Base-by-base conservation (phyloP, 2,113 vertebrate species). In the Balaenoptera acutorostrata region DNA sequence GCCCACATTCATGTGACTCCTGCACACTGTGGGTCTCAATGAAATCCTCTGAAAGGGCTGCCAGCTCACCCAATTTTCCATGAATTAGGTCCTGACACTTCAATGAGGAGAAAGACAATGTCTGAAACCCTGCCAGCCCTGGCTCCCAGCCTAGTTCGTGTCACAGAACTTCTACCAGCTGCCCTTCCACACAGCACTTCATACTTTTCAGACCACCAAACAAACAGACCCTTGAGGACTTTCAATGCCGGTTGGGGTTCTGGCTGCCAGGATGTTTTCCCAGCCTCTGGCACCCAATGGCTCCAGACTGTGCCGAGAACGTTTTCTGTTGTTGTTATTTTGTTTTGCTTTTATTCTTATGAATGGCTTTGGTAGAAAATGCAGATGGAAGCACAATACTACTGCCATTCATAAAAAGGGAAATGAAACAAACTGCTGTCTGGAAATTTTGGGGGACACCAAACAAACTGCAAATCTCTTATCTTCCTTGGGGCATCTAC, bases 21-120 rank as follows among this genome's bases (percentile, higher is more conserved):
- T 97, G 98, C 97, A 97, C 98, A 97, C 98, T 97, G 97, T 72
- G 23, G 97, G 46, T 96, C 98, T 99, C 99, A 99, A 98, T 99
- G 99, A 99, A 99, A 98, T 97, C 93, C 98, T 98, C 98, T 98
- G 98, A 98, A 98, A 99, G 98, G 98, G 97, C 98, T 99, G 99
- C 99, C 99, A 99, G 96, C 98, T 99, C 98, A 95, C 98, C 98
- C 98, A 98, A 97, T 99, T 99, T 99, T 99, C 98, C 98, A 99
- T 99, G 99, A 99, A 99, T 99, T 99, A 99, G 98, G 98, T 98
- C 98, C 98, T 98, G 99, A 99, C 98, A 99, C 99, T 99, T 99
- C 99, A 99, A 98, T 99, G 98, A 99, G 98, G 97, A 97, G 98
- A 98, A 99, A 99, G 99, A 99, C 99, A 99, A 99, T 99, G 98